Percentiles rank a stretch among this genome's conserved stretches.
Evolutionary conservation across 2,113 vertebrate species (phyloP).

Genomic region (Castor canadensis): DNA sequence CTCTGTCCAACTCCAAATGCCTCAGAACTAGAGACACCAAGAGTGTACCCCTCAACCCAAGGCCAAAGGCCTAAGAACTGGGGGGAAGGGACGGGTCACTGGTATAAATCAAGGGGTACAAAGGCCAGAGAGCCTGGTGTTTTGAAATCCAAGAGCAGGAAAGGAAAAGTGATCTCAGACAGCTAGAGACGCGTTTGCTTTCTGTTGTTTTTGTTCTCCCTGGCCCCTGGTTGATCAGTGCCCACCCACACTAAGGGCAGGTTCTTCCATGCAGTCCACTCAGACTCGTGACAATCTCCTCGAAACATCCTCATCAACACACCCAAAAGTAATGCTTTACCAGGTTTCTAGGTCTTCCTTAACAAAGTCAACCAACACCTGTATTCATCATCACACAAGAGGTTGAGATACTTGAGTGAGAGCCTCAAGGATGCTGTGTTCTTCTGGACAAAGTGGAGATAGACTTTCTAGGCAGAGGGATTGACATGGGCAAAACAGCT

Average conservation of each 20-base stretch:
- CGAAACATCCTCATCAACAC: not conserved
- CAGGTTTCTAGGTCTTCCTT: not conserved
- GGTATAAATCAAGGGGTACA: not conserved
- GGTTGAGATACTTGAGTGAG: not conserved
- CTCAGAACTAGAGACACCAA: not conserved
- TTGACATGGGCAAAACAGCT: not conserved
- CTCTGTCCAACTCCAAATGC: not conserved
- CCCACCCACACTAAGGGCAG: not conserved
- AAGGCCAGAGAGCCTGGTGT: not conserved
- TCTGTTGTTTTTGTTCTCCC: not conserved
- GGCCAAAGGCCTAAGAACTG: not conserved
- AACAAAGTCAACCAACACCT: not conserved
- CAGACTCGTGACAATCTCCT: not conserved
- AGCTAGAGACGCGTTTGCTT: not conserved
- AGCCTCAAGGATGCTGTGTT: not conserved
- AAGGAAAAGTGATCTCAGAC: not conserved
- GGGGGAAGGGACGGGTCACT: not conserved
- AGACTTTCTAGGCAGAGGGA: not conserved
- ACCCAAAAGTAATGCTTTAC: not conserved
- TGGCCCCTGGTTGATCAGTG: not conserved
- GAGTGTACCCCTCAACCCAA: not conserved
- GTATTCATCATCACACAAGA: not conserved
- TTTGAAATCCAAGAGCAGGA: not conserved
- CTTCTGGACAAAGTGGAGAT: not conserved
- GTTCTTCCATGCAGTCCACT: not conserved